Evolutionary conservation across 1,140 invertebrate genomes (phyloP).

Genomic region (Neodiprion virginianus): DNA sequence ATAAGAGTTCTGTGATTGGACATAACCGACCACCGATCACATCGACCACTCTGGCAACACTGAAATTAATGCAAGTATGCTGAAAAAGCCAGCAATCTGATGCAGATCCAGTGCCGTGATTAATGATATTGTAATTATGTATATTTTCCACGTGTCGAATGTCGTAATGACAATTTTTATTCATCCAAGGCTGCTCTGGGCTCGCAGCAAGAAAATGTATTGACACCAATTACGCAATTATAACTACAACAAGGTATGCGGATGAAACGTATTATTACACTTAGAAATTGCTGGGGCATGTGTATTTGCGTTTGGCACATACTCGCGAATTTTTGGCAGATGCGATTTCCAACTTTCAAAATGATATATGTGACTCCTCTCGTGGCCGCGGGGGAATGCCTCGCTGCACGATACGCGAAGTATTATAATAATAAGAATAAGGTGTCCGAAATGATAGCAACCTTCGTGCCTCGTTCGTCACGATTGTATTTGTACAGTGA

Average conservation of each 20-base stretch:
- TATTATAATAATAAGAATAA: too few relatives aligned
- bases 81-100: too few relatives aligned
- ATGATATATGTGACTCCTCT: neutral
- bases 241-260: too few relatives aligned
- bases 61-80: too few relatives aligned
- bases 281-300: too few relatives aligned
- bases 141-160: neutral
- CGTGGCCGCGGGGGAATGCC: neutral
- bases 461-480: neutral
- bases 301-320: neutral
- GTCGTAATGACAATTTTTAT: neutral
- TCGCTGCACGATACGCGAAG: neutral
- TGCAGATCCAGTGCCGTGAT: neutral
- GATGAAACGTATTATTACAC: too few relatives aligned
- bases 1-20: too few relatives aligned
- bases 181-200: neutral
- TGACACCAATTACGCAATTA: too few relatives aligned
- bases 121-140: neutral
- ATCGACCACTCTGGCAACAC: too few relatives aligned
- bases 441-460: neutral
- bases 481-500: neutral
- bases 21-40: too few relatives aligned
- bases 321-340: neutral
- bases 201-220: neutral
- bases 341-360: neutral